Evolutionary conservation across 2,113 vertebrate species (phyloP).

Genomic region (Falcunculus frontatus): DNA sequence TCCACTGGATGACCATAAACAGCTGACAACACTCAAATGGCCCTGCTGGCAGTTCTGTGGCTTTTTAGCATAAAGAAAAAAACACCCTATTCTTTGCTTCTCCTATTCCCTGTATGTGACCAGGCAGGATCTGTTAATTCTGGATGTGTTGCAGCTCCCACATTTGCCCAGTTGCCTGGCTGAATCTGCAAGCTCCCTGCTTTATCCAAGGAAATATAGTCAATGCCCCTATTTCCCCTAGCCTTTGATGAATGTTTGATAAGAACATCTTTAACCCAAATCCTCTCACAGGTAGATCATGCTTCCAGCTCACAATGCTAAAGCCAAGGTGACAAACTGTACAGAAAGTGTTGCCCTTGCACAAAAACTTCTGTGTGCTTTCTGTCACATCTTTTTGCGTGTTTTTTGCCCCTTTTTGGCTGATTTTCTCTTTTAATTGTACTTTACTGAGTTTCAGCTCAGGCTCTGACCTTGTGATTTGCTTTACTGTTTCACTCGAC

Average conservation of each 20-base stretch:
- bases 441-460: not conserved
- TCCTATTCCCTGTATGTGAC: not conserved
- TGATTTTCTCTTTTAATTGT: not conserved
- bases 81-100: not conserved
- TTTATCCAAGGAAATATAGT: not conserved
- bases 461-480: not conserved
- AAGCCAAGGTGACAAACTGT: not conserved
- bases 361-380: not conserved
- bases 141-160: not conserved
- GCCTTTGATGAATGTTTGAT: slow-evolving; percentile 17
- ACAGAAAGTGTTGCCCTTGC: not conserved
- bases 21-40: not conserved
- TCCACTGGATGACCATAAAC: not conserved
- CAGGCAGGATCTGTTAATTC: not conserved
- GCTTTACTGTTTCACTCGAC: not conserved
- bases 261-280: not conserved
- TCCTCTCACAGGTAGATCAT: not conserved
- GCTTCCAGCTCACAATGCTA: not conserved
- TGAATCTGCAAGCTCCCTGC: not conserved
- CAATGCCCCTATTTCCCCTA: not conserved
- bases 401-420: not conserved
- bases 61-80: not conserved
- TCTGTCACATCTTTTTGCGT: not conserved
- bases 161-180: not conserved
- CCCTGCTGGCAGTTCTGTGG: not conserved